A percentile compares a stretch with the other conserved stretches of the same genome.
Conservation (phyloP, 2,888 invertebrate species). For the Pristionchus japonicus region DNA sequence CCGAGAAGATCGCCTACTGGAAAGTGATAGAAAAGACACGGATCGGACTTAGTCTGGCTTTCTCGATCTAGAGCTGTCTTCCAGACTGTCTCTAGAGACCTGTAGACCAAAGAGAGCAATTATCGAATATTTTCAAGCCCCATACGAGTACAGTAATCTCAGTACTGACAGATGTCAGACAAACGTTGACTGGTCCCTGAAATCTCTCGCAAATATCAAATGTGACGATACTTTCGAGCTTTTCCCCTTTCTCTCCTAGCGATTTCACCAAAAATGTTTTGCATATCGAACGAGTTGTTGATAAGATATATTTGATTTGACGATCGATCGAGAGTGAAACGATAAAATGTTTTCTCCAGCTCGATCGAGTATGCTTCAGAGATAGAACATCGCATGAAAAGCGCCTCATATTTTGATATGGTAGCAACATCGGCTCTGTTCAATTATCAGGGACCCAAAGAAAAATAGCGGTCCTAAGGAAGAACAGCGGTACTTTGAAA, state of each 20-base stretch:
- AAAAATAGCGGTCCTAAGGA: too few relatives aligned
- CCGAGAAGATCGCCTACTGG: not conserved
- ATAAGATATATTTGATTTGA: not conserved
- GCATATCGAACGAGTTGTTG: not conserved
- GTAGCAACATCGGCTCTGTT: too few relatives aligned
- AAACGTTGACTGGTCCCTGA: not conserved
- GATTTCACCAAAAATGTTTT: not conserved
- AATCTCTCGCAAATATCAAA: not conserved
- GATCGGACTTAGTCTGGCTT: constrained; percentile 13
- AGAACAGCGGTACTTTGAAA: too few relatives aligned
- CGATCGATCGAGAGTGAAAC: too few relatives aligned
- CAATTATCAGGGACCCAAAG: too few relatives aligned
- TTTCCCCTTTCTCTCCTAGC: not conserved
- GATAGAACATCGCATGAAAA: too few relatives aligned
- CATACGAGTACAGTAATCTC: constrained; percentile 12
- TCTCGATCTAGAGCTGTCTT: too few relatives aligned
- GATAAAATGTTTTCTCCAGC: too few relatives aligned
- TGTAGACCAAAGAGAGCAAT: not conserved
- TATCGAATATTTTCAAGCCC: not conserved
- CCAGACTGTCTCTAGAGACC: not conserved
- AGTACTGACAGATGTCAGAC: too few relatives aligned
- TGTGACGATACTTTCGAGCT: not conserved
- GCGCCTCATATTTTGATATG: too few relatives aligned
- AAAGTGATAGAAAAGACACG: constrained; percentile 23
- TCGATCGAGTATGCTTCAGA: too few relatives aligned